These are phyloP conservation scores for Dynastes maya DNA, from an alignment of 2,888 invertebrate species.

Conservation along the genomic window DNA sequence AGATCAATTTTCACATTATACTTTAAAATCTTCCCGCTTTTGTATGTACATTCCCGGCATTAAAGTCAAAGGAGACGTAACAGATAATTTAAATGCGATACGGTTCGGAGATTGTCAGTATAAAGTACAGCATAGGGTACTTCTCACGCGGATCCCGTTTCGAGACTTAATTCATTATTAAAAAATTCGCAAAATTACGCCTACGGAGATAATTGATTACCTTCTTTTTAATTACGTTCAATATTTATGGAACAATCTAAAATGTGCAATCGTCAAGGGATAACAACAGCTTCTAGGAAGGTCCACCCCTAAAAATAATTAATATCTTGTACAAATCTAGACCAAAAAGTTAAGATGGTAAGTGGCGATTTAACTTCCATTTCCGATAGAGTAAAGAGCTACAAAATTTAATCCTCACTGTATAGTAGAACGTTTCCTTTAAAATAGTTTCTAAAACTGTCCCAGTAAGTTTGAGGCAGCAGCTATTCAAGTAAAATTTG, in stretches of 20 bases:
- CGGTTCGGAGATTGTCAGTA: background rate
- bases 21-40: conserved; percentile 9
- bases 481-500: too few species aligned
- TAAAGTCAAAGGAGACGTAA: conserved; percentile 5
- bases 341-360: too few species aligned
- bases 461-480: too few species aligned
- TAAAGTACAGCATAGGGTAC: background rate
- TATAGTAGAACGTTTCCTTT: too few species aligned
- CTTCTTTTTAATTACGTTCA: conserved; percentile 44
- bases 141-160: conserved; percentile 11
- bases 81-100: conserved; percentile 35
- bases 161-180: conserved; percentile 32
- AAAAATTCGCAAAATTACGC: conserved; percentile 24
- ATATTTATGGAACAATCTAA: conserved; percentile 50
- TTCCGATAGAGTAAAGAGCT: too few species aligned
- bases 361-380: too few species aligned
- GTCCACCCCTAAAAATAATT: background rate
- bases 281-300: background rate
- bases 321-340: too few species aligned
- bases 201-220: conserved; percentile 35
- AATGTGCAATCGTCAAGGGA: conserved; percentile 18
- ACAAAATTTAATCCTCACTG: too few species aligned
- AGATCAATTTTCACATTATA: conserved; percentile 30
- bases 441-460: too few species aligned
- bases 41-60: background rate